Conservation (phyloP, 2,797 vertebrate genomes). For the Chromis chromis region DNA sequence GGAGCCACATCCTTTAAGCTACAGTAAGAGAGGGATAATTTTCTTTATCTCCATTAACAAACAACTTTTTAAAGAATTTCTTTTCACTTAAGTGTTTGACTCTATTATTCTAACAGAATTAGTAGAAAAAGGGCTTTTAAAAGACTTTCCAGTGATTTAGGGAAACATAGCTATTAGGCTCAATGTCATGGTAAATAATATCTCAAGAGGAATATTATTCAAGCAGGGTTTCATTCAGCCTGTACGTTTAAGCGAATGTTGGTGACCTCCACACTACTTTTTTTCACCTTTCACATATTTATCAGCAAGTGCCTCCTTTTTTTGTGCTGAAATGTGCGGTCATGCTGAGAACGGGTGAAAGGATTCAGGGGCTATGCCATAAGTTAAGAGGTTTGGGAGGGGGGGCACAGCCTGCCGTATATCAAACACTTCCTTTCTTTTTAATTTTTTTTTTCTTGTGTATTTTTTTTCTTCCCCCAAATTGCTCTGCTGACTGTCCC, state of each 20-base stretch:
- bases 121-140: not conserved
- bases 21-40: too few species aligned
- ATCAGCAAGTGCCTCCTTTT: slow-evolving; percentile 2
- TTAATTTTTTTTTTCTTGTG: not conserved
- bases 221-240: not conserved
- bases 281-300: not conserved
- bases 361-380: not conserved
- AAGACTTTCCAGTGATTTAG: not conserved
- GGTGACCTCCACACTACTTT: not conserved
- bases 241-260: not conserved
- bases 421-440: not conserved
- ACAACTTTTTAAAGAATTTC: not conserved
- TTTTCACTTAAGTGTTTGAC: not conserved
- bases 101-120: not conserved
- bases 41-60: not conserved
- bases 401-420: slow-evolving; percentile 2
- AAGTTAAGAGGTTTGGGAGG: not conserved
- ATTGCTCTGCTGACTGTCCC: slow-evolving; percentile 55
- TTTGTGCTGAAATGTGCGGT: not conserved
- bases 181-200: not conserved
- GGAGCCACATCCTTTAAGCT: not conserved
- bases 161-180: not conserved
- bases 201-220: not conserved
- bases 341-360: not conserved
- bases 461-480: slow-evolving; percentile 5